phyloP scores from a whole-genome alignment of 2,797 vertebrate genomes.

The Hapalemur alaotrensis region DNA sequence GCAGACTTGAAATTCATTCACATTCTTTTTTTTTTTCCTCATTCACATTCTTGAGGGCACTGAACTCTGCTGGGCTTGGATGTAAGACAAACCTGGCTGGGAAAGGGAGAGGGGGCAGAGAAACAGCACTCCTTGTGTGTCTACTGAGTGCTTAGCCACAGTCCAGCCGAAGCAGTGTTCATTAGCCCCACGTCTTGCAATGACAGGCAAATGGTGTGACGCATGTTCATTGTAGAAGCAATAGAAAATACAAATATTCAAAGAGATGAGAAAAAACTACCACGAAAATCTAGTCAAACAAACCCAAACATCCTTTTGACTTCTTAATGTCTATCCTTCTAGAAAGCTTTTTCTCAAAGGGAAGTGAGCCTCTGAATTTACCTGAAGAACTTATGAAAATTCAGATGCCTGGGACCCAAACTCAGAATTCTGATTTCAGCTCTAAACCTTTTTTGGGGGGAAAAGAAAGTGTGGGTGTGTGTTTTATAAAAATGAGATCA shows the following conservation, averaged over 20 bases:
- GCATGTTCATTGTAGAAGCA: background rate
- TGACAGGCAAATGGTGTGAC: background rate
- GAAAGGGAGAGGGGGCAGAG: background rate
- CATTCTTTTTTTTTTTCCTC: background rate
- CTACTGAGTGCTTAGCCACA: fast-evolving
- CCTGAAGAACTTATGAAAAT: background rate
- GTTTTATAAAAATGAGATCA: background rate
- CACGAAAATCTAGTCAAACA: background rate
- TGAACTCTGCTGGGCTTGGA: background rate
- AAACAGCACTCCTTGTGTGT: fast-evolving
- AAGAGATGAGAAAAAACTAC: background rate
- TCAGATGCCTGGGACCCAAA: background rate
- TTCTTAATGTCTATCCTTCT: background rate
- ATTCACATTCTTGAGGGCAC: background rate
- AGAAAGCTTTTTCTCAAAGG: background rate
- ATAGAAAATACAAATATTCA: background rate
- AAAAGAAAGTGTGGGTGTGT: background rate
- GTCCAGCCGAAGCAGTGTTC: background rate
- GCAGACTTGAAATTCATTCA: background rate
- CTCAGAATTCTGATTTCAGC: background rate
- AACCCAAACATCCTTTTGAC: background rate
- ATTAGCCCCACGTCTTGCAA: background rate
- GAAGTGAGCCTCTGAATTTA: background rate
- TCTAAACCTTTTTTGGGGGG: background rate
- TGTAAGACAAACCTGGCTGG: background rate